Base-by-base conservation (phyloP, 2,888 invertebrate species). In the Deladenus siricidicola region DNA sequence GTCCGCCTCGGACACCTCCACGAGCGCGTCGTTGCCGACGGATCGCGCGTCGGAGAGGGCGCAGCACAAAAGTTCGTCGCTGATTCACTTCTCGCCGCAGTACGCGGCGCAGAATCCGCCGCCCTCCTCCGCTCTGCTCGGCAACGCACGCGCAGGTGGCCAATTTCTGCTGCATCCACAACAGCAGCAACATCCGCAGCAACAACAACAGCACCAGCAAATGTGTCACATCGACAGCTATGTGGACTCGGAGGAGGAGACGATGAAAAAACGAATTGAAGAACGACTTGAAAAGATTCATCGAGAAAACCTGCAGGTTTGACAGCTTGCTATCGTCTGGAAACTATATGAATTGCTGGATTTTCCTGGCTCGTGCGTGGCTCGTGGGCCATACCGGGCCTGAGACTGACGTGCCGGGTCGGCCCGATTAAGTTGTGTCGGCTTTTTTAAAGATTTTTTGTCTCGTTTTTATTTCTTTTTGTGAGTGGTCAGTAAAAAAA, bases 241-340 rank as follows among this genome's bases (percentile, higher is more conserved):
- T n/a, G n/a, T 52, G 19, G 58, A 58, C 17, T 50, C 34, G 8
- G 61, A 61, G 34, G 60, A 62, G 17, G 62, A 62, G 10, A 43
- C 30, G n/a, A n/a, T 26, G 21, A 63, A 63, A 29, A 30, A 49
- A 17, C 24, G 23, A 43, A 19, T 63, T 19, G 39, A 23, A 17
- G 54, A 62, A 43, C 53, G 50, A n/a, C 26, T 61, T 44, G 61
- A 63, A 24, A 61, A 42, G 26, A 53, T 62, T 43, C 54, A 62
- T 17, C 44, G 62, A 17, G 61, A 61, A 4, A 64, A 49, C 24
- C 62, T 23, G 23, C 63, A 63, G 48, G 54, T 54, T 17, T 1
- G 6, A 17, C 1, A 17, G n/a, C n/a, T n/a, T n/a, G n/a, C n/a
- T n/a, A n/a, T n/a, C n/a, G n/a, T n/a, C n/a, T n/a, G n/a, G n/a